Conservation (phyloP, 2,113 vertebrate species). For the Phalacrocorax carbo region DNA sequence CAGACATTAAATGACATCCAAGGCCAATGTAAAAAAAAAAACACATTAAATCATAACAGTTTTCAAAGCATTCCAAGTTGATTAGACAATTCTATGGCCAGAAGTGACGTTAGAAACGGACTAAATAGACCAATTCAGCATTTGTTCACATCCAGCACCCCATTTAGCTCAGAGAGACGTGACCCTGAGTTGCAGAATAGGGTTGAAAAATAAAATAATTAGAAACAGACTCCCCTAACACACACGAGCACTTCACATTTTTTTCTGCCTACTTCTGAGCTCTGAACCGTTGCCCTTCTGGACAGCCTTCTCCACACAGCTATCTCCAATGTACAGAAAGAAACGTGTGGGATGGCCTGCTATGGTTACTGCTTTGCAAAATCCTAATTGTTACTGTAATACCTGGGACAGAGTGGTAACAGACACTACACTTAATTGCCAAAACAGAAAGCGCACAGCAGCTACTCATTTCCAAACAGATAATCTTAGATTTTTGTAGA, state of each 20-base stretch:
- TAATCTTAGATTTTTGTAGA: not conserved
- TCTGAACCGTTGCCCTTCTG: not conserved
- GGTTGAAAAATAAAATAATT: not conserved
- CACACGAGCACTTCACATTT: not conserved
- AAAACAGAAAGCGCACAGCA: not conserved
- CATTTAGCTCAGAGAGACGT: not conserved
- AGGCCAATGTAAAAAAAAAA: not conserved
- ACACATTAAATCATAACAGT: not conserved
- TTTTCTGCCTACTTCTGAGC: not conserved
- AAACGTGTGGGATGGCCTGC: rapidly evolving
- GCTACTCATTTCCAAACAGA: not conserved
- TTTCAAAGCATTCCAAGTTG: not conserved
- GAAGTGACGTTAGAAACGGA: not conserved
- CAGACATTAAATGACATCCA: not conserved
- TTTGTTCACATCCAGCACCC: not conserved
- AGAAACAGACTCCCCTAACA: not conserved
- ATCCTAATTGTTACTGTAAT: not conserved
- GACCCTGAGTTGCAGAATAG: not conserved
- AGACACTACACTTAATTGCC: not conserved
- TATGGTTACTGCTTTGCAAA: not conserved
- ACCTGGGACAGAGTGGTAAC: not conserved
- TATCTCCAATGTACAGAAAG: not conserved
- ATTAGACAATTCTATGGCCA: not conserved
- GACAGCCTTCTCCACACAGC: not conserved
- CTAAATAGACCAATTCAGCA: not conserved